Evolutionary conservation across 2,113 vertebrate genomes (phyloP).

Genomic region (Rhinolophus sinicus): DNA sequence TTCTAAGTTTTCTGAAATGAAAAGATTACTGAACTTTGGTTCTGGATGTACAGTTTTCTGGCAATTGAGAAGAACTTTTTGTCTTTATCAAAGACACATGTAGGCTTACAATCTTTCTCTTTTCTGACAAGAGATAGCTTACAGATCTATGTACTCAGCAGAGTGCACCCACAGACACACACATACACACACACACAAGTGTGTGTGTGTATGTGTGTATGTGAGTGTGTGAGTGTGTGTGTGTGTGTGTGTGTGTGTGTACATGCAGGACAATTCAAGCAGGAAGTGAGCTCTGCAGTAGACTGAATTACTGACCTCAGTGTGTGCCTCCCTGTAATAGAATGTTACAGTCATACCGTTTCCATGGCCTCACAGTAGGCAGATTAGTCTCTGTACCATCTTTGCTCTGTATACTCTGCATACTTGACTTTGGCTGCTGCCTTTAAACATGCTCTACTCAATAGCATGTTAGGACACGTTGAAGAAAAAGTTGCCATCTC

Average conservation of each 20-base stretch:
- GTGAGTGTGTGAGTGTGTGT: too few relatives aligned
- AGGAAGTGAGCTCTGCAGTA: neutral
- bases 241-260: too few relatives aligned
- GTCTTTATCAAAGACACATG: neutral
- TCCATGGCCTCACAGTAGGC: neutral
- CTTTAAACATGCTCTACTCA: neutral
- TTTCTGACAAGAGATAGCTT: neutral
- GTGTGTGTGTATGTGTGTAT: too few relatives aligned
- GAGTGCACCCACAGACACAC: neutral
- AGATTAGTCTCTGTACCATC: neutral
- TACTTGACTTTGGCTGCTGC: neutral
- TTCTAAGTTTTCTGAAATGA: neutral
- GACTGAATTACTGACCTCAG: neutral
- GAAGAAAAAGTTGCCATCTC: neutral
- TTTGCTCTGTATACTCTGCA: neutral
- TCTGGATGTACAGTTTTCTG: neutral
- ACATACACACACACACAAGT: too few relatives aligned
- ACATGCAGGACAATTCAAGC: neutral
- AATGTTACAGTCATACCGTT: neutral
- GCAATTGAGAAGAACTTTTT: neutral
- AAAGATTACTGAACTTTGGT: neutral
- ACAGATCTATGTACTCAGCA: neutral
- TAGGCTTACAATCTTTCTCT: neutral
- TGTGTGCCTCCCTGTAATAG: neutral
- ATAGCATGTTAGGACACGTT: neutral